phyloP scores from a whole-genome alignment of 2,113 vertebrate species.

The Dasyprocta punctata region DNA sequence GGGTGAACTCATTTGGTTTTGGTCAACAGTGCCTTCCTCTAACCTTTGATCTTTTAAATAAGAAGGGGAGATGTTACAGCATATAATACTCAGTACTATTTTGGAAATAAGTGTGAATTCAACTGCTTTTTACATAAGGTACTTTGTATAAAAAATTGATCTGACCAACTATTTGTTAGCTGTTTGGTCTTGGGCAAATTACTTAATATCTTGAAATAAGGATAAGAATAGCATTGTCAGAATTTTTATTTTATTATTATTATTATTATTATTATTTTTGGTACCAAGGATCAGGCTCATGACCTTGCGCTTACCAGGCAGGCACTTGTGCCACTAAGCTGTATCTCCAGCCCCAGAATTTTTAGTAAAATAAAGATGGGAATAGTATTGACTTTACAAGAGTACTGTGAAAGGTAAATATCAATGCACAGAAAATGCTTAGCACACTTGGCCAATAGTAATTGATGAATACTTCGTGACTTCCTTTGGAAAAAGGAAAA shows the following conservation, averaged over 20 bases:
- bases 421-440: not conserved
- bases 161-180: not conserved
- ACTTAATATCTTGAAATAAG: conserved; percentile 17
- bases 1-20: not conserved
- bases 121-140: not conserved
- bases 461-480: not conserved
- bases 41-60: not conserved
- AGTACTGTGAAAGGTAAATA: not conserved
- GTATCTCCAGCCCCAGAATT: no score
- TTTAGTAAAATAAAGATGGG: not conserved
- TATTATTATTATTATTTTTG: no score
- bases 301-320: no score
- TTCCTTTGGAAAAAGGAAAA: conserved; percentile 24
- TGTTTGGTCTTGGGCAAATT: not conserved
- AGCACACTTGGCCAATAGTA: not conserved
- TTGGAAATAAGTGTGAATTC: conserved; percentile 1
- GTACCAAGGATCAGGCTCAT: no score
- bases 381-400: not conserved
- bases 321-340: no score
- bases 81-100: not conserved
- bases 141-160: conserved; percentile 2
- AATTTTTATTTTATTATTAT: conserved; percentile 43
- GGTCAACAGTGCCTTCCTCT: not conserved
- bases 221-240: not conserved
- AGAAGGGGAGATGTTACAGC: conserved; percentile 24